Base-by-base conservation (phyloP, 2,888 invertebrate genomes). In the Alsophila aescularia region DNA sequence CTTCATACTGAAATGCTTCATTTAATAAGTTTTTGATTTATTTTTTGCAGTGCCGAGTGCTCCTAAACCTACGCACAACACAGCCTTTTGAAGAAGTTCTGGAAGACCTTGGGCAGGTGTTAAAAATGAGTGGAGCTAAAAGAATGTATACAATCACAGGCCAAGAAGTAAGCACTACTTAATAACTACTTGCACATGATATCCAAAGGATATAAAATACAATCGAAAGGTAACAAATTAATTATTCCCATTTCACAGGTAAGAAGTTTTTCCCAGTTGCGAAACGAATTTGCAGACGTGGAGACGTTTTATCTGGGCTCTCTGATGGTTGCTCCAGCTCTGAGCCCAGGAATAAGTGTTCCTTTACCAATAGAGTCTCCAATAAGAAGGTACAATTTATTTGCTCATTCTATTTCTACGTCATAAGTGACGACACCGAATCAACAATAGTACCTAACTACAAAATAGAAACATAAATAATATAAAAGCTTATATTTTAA, bases 51-150 rank as follows among this genome's bases (percentile, higher is more conserved):
- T 97, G 97, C 81, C 96, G 97, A 60, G 97, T 98, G 42, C 91
- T 98, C 66, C 91, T 98, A 60, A 98, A 98, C 81, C 93, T 98
- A 70, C 95, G 97, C 62, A 98, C 98, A 13, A 95, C 96, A 24
- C 98, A 98, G 77, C 97, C 97, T 0, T 98, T 98, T 79, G 98
- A 98, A 87, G 98, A 98, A 79, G 97, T 98, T 27, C 92, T 98
- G 52, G 96, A 96, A 81, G 98, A 98, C 87, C 93, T 98, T 75
- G 98, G 98, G 39, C 96, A 97, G 90, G 97, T 98, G 40, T 92
- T 98, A 62, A 97, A 97, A 92, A 96, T 97, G 95, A 96, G 94
- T 75, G 96, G 97, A 58, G 97, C 97, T 63, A 96, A 96, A 82
- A 93, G 96, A 81, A 97, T 98, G 95, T 98, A 96, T 88, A 98